These are phyloP conservation scores for Chaetogeoica ovagalla DNA, from an alignment of 2,888 invertebrate genomes.

Conservation along the genomic window DNA sequence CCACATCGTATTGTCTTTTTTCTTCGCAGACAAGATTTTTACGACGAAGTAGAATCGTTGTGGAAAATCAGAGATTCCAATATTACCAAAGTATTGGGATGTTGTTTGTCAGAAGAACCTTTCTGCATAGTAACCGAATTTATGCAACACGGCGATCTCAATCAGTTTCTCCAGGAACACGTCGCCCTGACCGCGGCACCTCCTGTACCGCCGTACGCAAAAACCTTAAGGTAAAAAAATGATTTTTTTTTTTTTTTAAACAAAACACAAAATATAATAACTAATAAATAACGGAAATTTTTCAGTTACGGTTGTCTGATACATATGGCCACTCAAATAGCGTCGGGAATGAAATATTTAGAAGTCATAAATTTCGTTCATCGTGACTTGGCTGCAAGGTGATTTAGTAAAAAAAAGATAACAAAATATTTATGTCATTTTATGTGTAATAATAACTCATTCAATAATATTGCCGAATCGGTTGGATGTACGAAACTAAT, in stretches of 20 bases:
- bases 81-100: constrained; percentile 76
- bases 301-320: constrained; percentile 80
- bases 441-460: too few relatives aligned
- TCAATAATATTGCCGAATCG: too few relatives aligned
- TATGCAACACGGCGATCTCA: constrained; percentile 79
- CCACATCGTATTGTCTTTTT: too few relatives aligned
- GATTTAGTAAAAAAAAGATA: constrained; percentile 57
- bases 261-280: neutral
- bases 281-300: constrained; percentile 56
- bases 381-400: constrained; percentile 82
- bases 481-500: too few relatives aligned
- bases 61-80: constrained; percentile 73
- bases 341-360: constrained; percentile 88
- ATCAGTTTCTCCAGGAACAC: constrained; percentile 76
- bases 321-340: constrained; percentile 84
- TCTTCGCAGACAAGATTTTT: constrained; percentile 68
- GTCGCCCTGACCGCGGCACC: constrained; percentile 71
- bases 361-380: constrained; percentile 84
- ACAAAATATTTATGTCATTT: neutral
- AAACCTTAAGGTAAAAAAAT: constrained; percentile 69
- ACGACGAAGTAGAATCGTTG: constrained; percentile 72
- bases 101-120: constrained; percentile 75
- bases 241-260: neutral
- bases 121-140: constrained; percentile 82
- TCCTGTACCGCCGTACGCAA: constrained; percentile 66